These are phyloP conservation scores for Tinamus guttatus DNA, from an alignment of 2,113 vertebrate genomes.

Conservation along the genomic window DNA sequence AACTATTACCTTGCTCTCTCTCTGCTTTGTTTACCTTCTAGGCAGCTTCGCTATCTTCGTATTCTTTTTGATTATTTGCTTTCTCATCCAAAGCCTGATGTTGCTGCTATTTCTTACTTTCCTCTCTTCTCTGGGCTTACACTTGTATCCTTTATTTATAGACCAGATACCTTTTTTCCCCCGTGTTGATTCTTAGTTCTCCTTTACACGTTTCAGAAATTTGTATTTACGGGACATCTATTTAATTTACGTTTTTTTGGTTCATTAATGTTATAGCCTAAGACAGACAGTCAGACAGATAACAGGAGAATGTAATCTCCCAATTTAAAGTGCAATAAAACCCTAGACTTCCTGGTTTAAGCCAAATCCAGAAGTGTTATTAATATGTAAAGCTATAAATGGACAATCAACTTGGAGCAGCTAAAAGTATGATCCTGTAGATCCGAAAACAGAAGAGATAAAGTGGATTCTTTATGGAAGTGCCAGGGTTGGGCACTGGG, in stretches of 20 bases:
- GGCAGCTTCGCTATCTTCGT: neutral
- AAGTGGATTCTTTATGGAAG: neutral
- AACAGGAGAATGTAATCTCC: neutral
- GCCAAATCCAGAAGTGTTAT: neutral
- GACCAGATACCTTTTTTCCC: neutral
- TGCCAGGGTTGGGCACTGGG: neutral
- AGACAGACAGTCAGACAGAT: neutral
- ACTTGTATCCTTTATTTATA: neutral
- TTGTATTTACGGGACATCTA: neutral
- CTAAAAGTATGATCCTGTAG: neutral
- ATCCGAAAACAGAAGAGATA: neutral
- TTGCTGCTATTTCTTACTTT: neutral
- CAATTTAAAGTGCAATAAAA: neutral
- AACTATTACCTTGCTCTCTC: neutral
- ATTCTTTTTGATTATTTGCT: neutral
- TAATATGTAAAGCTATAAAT: neutral
- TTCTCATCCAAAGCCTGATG: neutral
- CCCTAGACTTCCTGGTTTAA: neutral
- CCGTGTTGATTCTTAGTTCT: neutral
- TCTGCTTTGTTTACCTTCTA: neutral
- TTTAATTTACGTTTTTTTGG: neutral
- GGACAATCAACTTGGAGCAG: neutral
- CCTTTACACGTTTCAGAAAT: neutral
- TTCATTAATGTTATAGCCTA: neutral
- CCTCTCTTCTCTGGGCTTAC: neutral